Percentiles rank a stretch among this genome's conserved stretches.
Evolutionary conservation across 2,797 vertebrate genomes (phyloP).

Genomic region (Pangasius larnaudii): DNA sequence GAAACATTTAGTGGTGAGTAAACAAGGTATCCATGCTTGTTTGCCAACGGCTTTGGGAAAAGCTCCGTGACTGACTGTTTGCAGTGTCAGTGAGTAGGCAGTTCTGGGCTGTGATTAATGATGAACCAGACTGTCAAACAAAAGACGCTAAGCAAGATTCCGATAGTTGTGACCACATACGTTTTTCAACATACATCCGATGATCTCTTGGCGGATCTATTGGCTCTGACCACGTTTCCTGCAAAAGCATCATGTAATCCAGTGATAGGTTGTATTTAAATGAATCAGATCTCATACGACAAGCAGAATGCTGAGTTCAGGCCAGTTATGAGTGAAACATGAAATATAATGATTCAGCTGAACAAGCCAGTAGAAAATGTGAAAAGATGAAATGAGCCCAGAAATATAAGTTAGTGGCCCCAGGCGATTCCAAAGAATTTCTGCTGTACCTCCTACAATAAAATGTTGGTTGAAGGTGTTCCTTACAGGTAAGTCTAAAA

Average conservation of each 20-base stretch:
- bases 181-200: background rate
- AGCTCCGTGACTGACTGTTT: background rate
- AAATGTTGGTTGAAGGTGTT: conserved; percentile 10
- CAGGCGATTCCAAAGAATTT: background rate
- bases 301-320: background rate
- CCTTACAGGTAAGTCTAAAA: background rate
- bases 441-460: background rate
- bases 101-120: background rate
- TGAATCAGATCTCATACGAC: background rate
- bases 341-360: conserved; percentile 1
- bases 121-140: background rate
- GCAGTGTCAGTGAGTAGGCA: background rate
- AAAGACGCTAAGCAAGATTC: background rate
- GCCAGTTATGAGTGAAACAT: background rate
- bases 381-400: conserved; percentile 16
- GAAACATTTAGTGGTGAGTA: background rate
- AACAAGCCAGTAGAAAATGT: background rate
- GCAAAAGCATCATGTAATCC: background rate
- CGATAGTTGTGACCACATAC: background rate
- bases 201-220: background rate
- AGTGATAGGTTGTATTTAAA: background rate
- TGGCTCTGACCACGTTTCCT: background rate
- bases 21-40: background rate
- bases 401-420: background rate
- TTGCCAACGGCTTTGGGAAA: background rate